These are phyloP conservation scores for Pelobates fuscus DNA, from an alignment of 2,113 vertebrate genomes.

Conservation along the genomic window DNA sequence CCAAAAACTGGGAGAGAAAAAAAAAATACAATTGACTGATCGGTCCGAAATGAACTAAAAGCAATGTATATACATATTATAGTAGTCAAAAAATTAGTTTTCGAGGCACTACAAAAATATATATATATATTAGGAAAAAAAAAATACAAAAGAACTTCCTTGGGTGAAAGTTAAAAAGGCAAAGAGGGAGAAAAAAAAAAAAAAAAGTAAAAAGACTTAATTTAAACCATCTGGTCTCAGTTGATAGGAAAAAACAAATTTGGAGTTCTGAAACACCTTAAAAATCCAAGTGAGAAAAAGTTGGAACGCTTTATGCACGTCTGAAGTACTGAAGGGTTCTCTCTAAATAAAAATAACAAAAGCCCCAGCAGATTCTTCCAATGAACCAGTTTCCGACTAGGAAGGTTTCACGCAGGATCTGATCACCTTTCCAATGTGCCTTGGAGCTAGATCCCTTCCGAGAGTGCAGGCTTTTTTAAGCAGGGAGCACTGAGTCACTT, in stretches of 20 bases:
- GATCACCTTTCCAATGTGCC: conserved; percentile 17
- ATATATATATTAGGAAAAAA: background rate
- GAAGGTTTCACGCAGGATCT: background rate
- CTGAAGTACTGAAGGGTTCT: background rate
- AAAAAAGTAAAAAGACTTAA: conserved; percentile 18
- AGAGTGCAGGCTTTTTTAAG: conserved; percentile 23
- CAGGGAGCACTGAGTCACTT: conserved; percentile 42
- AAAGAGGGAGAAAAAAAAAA: too few relatives aligned
- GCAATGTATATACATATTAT: background rate
- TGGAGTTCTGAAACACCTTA: conserved; percentile 26
- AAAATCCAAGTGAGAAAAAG: conserved; percentile 39
- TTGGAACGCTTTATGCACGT: conserved; percentile 1
- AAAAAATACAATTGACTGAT: too few relatives aligned
- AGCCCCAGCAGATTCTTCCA: background rate
- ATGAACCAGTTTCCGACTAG: background rate
- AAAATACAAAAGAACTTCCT: background rate
- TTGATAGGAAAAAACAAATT: conserved; percentile 16
- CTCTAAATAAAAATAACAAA: background rate
- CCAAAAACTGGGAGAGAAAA: too few relatives aligned
- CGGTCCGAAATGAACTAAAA: too few relatives aligned
- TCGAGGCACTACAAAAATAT: background rate
- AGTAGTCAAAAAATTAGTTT: background rate
- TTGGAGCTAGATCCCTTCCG: conserved; percentile 24
- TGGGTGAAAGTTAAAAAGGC: background rate
- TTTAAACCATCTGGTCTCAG: conserved; percentile 39